Evolutionary conservation across 2,888 invertebrate species (phyloP), one percentile per base, ranked within the genome.

Genomic region (Eledona agricola): DNA sequence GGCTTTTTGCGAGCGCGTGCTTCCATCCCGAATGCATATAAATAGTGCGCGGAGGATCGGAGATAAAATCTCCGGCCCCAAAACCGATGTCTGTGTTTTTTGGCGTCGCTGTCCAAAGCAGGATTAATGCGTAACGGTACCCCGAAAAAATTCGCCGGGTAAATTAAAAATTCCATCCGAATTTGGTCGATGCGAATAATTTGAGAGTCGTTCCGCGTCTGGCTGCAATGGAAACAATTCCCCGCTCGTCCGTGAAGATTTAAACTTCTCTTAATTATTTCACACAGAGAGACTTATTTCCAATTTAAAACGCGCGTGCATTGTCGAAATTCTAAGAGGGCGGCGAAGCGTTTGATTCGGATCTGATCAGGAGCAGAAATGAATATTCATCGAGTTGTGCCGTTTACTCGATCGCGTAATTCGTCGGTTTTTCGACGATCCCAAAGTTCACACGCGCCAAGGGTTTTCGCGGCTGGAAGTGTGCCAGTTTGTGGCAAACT

Each of bases 281-380:
- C 51, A 57, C 40, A 51, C 57, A 38, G 32, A 49, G 57, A 59
- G 60, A 59, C 63, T 64, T 53, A 57, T 60, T 60, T 58, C 58
- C 54, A 59, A 55, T 59, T 57, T 59, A 50, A 38, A 58, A 37
- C 40, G 43, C 49, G 43, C 42, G 50, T 40, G 43, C 49, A 57
- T 57, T 55, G 60, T 57, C 51, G 55, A 53, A 57, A 57, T 61
- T 56, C 63, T 57, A 53, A 58, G 62, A 58, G 65, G 62, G 65
- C 65, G 65, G 60, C 61, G 63, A 64, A 59, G 60, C 66, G 59
- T 66, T 65, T 64, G 65, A 66, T 65, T 66, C 60, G 62, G 57
- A 64, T 60, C 61, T 59, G 66, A 68, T 68, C 66, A 65, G 58
- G 60, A 60, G 47, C 59, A 57, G 52, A 56, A 58, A 64, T 68